phyloP scores from a whole-genome alignment of 2,888 invertebrate genomes.

The Merodon equestris region DNA sequence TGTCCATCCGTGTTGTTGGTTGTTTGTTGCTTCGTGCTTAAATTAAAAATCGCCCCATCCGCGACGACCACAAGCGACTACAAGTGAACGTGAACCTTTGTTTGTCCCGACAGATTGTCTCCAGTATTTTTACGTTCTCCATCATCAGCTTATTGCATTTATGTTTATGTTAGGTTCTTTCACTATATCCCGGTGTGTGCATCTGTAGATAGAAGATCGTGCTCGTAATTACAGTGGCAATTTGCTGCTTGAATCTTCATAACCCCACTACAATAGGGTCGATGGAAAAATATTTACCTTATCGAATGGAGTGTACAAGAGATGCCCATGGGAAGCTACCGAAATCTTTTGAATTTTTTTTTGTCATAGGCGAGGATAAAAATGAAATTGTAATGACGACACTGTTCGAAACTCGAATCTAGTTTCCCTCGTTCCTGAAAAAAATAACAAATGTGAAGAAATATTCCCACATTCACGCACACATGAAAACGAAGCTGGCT shows the following conservation, averaged over 20 bases:
- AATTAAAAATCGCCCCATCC: constrained; percentile 49
- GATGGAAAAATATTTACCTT: constrained; percentile 62
- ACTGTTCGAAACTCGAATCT: constrained; percentile 37
- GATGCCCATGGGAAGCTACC: constrained; percentile 44
- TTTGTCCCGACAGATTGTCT: constrained; percentile 53
- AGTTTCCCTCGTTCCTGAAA: constrained; percentile 1
- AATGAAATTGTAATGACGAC: constrained; percentile 32
- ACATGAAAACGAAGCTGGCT: neutral
- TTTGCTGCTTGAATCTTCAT: constrained; percentile 24
- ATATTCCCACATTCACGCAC: constrained; percentile 34
- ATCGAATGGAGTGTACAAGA: constrained; percentile 42
- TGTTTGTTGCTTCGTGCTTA: constrained; percentile 52
- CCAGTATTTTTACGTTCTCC: constrained; percentile 1
- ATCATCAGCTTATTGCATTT: neutral
- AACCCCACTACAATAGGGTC: constrained; percentile 14
- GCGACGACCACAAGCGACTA: constrained; percentile 32
- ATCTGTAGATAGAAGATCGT: neutral
- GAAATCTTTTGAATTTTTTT: constrained; percentile 48
- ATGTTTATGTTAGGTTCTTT: neutral
- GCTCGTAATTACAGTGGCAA: constrained; percentile 53
- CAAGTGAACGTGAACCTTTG: constrained; percentile 51
- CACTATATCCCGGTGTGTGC: neutral
- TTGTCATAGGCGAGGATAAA: constrained; percentile 62
- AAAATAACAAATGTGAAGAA: constrained; percentile 52
- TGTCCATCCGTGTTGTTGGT: constrained; percentile 61